These are phyloP conservation scores for Mycetomoellerius zeteki DNA, from an alignment of 1,140 invertebrate genomes.

Conservation along the genomic window DNA sequence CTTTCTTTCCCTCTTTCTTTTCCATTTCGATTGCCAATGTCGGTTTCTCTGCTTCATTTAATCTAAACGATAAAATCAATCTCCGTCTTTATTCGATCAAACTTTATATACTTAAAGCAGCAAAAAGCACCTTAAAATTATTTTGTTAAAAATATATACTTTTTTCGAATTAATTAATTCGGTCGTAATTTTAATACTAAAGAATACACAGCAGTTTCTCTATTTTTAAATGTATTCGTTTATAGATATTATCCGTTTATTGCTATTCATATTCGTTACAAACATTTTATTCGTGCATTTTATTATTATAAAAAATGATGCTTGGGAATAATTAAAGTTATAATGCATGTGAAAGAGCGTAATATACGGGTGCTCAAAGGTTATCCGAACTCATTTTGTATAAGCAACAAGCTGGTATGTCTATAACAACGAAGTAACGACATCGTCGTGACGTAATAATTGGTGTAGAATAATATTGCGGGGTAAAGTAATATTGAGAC, in stretches of 20 bases:
- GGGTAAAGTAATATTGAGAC: conserved; percentile 44
- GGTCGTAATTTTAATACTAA: background rate
- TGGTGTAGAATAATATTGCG: conserved; percentile 46
- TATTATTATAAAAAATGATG: background rate
- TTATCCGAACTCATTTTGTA: conserved; percentile 59
- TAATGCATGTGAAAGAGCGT: background rate
- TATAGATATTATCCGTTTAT: background rate
- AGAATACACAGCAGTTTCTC: background rate
- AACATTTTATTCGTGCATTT: background rate
- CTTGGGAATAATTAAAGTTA: conserved; percentile 21
- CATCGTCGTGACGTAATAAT: conserved; percentile 53
- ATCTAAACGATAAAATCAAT: conserved; percentile 30
- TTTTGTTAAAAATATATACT: background rate
- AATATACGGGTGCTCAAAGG: conserved; percentile 32
- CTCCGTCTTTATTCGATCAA: background rate
- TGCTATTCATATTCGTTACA: background rate
- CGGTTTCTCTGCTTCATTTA: conserved; percentile 22
- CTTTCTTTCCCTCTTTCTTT: background rate
- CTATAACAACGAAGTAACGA: conserved; percentile 41
- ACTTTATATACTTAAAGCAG: background rate
- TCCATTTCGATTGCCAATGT: background rate
- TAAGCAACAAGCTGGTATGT: conserved; percentile 38
- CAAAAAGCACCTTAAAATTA: background rate
- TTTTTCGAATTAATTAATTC: conserved; percentile 14
- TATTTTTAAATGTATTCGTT: background rate